Evolutionary conservation across 2,113 vertebrate species (phyloP), one percentile per base, ranked within the genome.

Genomic region (Campylomormyrus tamandua): DNA sequence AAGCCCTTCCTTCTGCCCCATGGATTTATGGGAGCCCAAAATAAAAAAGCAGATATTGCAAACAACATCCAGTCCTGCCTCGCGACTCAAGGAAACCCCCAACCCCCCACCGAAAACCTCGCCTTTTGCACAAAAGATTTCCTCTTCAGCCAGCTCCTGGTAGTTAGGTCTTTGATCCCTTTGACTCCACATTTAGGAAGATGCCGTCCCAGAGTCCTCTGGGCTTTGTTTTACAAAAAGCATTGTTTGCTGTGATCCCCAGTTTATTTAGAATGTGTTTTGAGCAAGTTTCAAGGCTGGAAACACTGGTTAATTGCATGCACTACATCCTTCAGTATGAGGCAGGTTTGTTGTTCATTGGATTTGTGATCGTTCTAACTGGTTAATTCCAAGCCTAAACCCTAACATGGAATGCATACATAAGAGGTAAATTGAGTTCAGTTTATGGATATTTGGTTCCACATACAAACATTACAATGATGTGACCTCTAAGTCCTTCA

Each of bases 11-110:
- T 56, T 24, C 56, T 42, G 19, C 46, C 27, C 88, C 88, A 80
- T 35, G 70, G 88, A 74, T 45, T 80, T 89, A 35, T 52, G 88
- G 88, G 74, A 53, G 88, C 74, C 39, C 39, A 80, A 80, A 80
- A 80, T 80, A 80, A n/a, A 83, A 42, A 49, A 17, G 74, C 15
- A 48, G 70, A 27, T 27, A 31, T 83, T 83, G 9, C 48, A 89
- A 84, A 62, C 39, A 27, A 35, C 77, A 46, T 84, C 35, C 39
- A 46, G 39, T 31, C 42, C 80, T 48, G 48, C 70, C 66, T 89
- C 77, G 21, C 56, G 89, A 35, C 49, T 87, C 15, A 87, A 87
- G 52, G 52, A 39, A 87, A 62, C 27, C 35, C 35, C 50, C 62
- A 31, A 70, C 50, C 87, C 53, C 50, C 52, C 52, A 56, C 35